A percentile compares a stretch with the other conserved stretches of the same genome.
Evolutionary conservation across 2,113 vertebrate species (phyloP).

Genomic region (Dissostichus mawsoni): DNA sequence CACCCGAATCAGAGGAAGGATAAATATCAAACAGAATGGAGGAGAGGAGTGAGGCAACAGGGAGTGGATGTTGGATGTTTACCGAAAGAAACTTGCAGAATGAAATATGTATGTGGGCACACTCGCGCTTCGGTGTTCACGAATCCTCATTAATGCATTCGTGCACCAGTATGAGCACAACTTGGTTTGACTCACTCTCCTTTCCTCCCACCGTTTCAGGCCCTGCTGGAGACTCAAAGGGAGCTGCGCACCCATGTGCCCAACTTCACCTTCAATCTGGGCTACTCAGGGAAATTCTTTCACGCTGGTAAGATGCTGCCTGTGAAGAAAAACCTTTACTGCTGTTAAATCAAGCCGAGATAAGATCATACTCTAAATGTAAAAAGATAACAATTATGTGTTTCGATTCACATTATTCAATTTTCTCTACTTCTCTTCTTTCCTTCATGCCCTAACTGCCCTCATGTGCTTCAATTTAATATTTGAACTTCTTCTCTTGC

Average conservation of each 20-base stretch:
- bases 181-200: conserved; percentile 35
- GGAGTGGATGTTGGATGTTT: conserved; percentile 74
- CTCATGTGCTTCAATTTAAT: conserved; percentile 34
- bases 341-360: conserved; percentile 8
- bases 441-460: conserved; percentile 8
- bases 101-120: conserved; percentile 68
- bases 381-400: conserved; percentile 17
- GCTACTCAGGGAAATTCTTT: conserved; percentile 99
- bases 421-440: neutral
- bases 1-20: conserved; percentile 74
- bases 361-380: neutral
- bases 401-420: conserved; percentile 2
- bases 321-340: neutral
- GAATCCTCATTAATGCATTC: conserved; percentile 48
- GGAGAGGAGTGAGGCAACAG: conserved; percentile 65
- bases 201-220: conserved; percentile 81
- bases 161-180: conserved; percentile 27
- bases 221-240: conserved; percentile 92
- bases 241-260: conserved; percentile 94
- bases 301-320: conserved; percentile 90
- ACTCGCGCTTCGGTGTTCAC: conserved; percentile 24
- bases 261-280: conserved; percentile 99
- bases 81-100: conserved; percentile 64
- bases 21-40: conserved; percentile 77
- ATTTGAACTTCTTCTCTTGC: conserved; percentile 37